Base-by-base conservation (phyloP, 1,140 invertebrate genomes). In the Rhynchophorus ferrugineus region DNA sequence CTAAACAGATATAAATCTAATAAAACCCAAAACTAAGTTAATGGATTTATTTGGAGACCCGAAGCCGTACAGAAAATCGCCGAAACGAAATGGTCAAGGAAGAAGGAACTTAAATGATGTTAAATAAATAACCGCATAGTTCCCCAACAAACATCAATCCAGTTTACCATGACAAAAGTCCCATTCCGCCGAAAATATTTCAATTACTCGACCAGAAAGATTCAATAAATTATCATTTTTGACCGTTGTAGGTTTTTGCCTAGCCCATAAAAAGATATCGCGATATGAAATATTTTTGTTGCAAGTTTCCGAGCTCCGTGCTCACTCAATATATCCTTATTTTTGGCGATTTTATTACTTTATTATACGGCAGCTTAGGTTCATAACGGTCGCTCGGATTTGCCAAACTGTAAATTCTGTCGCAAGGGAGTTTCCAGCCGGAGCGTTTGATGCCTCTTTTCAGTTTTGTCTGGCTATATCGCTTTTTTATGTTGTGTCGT, bases 291-390 rank as follows among this genome's bases (percentile, higher is more conserved):
- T 66, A 66, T 66, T 64, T 63, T 61, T 59, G 55, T 63, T 63
- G 63, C 61, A 61, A 63, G 48, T 62, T 61, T 58, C 46, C 47
- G 38, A 50, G 58, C 60, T 59, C 57, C 49, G 61, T 63, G 60
- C 56, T 64, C 63, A 64, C 62, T 64, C 65, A 65, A 65, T 67
- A 67, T 67, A 67, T 65, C 65, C 65, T 64, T 63, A 67, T 67
- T 65, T 64, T 63, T 60, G 62, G 60, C 63, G 61, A 65, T 65
- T 67, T 67, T 67, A 67, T 64, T 62, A 61, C 62, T 65, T 67
- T 67, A 67, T 67, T 67, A 67, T 67, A 67, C 65, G 49, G 61
- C 63, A 64, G 49, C 62, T 55, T 44, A 60, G 59, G 58, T 65
- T 67, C 61, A 67, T 67, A 67, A 67, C 58, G 54, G 61, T 58